These are phyloP conservation scores for Yoshiicerus persimilis DNA, from an alignment of 1,140 invertebrate species.

Conservation along the genomic window DNA sequence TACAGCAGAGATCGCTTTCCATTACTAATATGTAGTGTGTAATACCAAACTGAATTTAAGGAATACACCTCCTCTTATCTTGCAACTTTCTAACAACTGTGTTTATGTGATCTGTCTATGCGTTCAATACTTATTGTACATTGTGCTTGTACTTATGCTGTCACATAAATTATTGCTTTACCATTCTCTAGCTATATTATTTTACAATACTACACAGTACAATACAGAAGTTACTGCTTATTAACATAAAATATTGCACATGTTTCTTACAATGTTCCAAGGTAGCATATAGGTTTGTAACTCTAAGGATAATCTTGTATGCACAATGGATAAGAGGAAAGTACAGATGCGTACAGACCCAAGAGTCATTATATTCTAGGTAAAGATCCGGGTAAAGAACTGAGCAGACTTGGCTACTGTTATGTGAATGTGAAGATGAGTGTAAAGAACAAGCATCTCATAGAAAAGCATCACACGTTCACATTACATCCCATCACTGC, in stretches of 20 bases:
- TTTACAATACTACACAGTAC: neutral
- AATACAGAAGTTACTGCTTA: neutral
- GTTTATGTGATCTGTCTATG: neutral
- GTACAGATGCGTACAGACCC: constrained; percentile 1
- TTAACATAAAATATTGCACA: neutral
- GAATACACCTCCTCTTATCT: neutral
- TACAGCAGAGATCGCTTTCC: neutral
- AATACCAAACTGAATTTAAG: neutral
- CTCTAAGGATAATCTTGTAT: neutral
- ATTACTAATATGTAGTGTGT: neutral
- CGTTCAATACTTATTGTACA: neutral
- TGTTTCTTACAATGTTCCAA: neutral
- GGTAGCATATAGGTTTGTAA: neutral
- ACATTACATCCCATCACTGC: neutral
- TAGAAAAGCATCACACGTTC: neutral
- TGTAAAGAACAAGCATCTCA: neutral
- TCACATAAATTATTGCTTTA: neutral
- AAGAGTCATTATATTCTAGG: neutral
- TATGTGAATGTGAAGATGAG: neutral
- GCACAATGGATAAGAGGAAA: neutral
- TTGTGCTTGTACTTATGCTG: neutral
- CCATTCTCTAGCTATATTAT: neutral
- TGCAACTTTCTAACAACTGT: no score
- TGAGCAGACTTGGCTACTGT: neutral
- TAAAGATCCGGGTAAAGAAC: neutral